Conservation (phyloP, 1,140 invertebrate genomes). For the Tetragnatha versicolor region DNA sequence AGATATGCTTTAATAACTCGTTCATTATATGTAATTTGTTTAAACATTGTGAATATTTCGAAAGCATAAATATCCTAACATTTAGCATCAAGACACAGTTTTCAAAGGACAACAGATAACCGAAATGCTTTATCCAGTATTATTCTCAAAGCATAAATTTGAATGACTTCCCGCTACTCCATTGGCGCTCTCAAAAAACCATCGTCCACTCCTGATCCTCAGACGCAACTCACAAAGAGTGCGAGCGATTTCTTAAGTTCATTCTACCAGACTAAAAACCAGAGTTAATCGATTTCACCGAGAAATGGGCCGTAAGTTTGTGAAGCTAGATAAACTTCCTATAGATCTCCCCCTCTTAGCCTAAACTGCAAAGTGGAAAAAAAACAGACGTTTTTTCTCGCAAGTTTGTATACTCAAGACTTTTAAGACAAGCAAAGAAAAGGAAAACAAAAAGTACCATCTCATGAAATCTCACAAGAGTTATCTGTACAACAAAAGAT, state of each 20-base stretch:
- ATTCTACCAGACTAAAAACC: constrained; percentile 33
- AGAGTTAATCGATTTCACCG: constrained; percentile 16
- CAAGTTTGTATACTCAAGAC: neutral
- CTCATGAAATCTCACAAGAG: constrained; percentile 16
- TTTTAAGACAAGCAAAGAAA: neutral
- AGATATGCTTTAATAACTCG: too few relatives aligned
- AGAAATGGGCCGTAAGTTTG: constrained; percentile 21
- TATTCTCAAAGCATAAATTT: too few relatives aligned
- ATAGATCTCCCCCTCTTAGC: neutral
- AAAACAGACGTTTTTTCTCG: neutral
- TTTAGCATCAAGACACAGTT: too few relatives aligned
- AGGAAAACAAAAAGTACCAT: neutral
- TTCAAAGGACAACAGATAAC: too few relatives aligned
- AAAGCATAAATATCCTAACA: too few relatives aligned
- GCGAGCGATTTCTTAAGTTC: constrained; percentile 31
- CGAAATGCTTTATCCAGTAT: too few relatives aligned
- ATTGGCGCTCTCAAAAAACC: too few relatives aligned
- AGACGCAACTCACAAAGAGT: too few relatives aligned
- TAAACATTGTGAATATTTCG: too few relatives aligned
- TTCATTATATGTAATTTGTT: too few relatives aligned
- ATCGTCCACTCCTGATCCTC: too few relatives aligned
- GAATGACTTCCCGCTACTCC: too few relatives aligned
- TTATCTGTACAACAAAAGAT: constrained; percentile 29
- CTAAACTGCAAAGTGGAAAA: neutral
- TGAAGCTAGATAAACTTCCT: constrained; percentile 26